Conservation (phyloP, 2,797 vertebrate species). For the Pangasius sanitwongsei region DNA sequence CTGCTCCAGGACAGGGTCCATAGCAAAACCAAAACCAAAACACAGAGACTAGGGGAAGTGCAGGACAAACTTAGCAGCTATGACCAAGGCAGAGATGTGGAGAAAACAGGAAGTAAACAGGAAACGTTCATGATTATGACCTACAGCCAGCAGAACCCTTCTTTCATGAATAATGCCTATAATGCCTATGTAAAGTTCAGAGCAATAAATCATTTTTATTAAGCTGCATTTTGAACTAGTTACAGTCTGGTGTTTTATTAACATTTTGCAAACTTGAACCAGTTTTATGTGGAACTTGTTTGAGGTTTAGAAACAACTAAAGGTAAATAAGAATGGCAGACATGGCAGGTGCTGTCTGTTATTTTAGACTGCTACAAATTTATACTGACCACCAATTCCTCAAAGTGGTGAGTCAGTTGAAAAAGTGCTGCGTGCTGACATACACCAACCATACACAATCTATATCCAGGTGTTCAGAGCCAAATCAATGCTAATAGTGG, state of each 20-base stretch:
- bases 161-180: background rate
- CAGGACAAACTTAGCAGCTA: background rate
- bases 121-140: background rate
- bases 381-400: background rate
- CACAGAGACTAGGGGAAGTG: background rate
- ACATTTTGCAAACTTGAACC: background rate
- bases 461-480: conserved; percentile 14
- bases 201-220: background rate
- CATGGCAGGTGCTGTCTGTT: background rate
- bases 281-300: background rate
- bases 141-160: background rate
- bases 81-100: background rate
- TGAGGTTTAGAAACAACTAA: background rate
- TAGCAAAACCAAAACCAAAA: background rate
- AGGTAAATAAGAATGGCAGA: background rate
- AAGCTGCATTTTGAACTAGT: background rate
- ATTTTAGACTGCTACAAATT: background rate
- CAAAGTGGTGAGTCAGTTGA: conserved; percentile 5
- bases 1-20: background rate
- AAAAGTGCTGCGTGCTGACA: conserved; percentile 4
- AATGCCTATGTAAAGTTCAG: background rate
- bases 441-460: background rate
- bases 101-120: conserved; percentile 2
- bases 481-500: conserved; percentile 33
- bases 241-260: background rate